Base-by-base conservation (phyloP, 2,888 invertebrate genomes). In the Macrostomum cliftonense region DNA sequence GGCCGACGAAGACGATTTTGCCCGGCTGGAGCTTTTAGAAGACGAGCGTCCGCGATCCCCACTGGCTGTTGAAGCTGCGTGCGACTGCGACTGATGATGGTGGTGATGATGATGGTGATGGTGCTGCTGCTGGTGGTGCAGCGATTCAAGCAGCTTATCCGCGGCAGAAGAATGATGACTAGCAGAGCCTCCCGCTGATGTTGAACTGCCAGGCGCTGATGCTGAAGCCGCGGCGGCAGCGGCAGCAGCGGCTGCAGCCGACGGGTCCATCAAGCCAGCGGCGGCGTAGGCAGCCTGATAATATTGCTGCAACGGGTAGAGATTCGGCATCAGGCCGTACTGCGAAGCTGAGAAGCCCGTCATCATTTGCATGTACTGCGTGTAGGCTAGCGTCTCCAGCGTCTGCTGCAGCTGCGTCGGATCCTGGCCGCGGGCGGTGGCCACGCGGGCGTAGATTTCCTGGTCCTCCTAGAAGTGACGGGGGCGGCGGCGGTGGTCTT, bases 11-110 rank as follows among this genome's bases (percentile, higher is more conserved):
- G 45, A 20, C 48, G 43, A 16, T 43, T 16, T 11, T 28, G 42
- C 14, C 39, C 39, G 14, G 45, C 45, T 13, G 42, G 45, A 48
- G 38, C 42, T 42, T 36, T 37, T 12, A 58, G 55, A 9, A 58
- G 57, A 19, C 56, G 53, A 19, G 52, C 37, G 36, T 55, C 52
- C 16, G 52, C 39, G 37, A 54, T 53, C 16, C 49, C 51, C n/a
- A 39, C 46, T 2, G 40, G 39, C 43, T 37, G 46, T 16, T 37
- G 42, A 38, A 37, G 42, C 36, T 46, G 47, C n/a, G 42, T 5
- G 9, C 14, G 43, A 7, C 49, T 47, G 50, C 39, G 46, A 43
- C 16, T 53, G 43, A 40, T 50, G 52, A 21, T 21, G 20, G 19
- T 39, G 12, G 36, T 51, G 51, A 19, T n/a, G n/a, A n/a, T n/a